Evolutionary conservation across 2,888 invertebrate species (phyloP).

Genomic region (Glyphotaelius pellucidus): DNA sequence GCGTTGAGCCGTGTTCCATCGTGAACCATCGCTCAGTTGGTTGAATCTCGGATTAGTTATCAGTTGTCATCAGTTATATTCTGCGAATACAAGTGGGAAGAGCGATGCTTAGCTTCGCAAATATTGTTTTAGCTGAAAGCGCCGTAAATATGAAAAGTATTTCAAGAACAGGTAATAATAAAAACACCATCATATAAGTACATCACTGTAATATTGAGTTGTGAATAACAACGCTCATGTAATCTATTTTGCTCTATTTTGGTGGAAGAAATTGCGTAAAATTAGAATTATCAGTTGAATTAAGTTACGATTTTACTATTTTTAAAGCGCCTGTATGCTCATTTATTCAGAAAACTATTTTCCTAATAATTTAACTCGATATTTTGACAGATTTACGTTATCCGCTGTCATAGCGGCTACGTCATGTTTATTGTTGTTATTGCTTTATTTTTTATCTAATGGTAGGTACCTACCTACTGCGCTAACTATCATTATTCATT

Average conservation of each 20-base stretch:
- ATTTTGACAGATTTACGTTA: background rate
- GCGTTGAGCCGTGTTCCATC: background rate
- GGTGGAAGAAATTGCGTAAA: background rate
- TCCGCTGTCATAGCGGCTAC: background rate
- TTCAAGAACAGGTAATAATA: constrained; percentile 43
- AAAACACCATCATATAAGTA: background rate
- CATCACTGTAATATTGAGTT: background rate
- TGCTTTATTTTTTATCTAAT: background rate
- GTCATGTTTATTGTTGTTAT: background rate
- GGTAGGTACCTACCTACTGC: too few species aligned
- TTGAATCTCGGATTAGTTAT: too few species aligned
- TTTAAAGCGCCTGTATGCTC: background rate
- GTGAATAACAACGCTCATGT: background rate
- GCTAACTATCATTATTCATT: too few species aligned
- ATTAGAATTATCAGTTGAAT: background rate
- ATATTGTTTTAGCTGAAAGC: constrained; percentile 31
- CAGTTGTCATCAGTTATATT: background rate
- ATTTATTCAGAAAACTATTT: background rate
- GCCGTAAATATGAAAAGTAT: constrained; percentile 43
- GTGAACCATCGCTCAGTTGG: too few species aligned
- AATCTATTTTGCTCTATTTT: background rate
- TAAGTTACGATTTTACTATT: background rate
- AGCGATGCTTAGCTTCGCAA: constrained; percentile 25
- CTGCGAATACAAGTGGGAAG: background rate
- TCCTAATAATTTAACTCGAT: background rate